Conservation (phyloP, 1,140 invertebrate genomes). For the Leptopilina boulardi region DNA sequence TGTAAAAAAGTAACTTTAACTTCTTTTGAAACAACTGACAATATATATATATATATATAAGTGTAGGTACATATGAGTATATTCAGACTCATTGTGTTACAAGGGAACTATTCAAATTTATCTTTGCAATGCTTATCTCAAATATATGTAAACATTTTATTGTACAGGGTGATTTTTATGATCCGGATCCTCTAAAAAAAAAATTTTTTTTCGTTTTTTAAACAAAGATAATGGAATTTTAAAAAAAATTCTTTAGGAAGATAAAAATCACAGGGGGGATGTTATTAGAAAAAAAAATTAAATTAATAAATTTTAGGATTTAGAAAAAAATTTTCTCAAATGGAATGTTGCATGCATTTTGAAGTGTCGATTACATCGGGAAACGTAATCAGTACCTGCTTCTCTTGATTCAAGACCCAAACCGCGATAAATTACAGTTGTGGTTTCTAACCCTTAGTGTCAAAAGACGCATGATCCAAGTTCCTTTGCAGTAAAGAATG, state of each 20-base stretch:
- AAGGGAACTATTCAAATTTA: neutral
- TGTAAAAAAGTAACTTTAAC: neutral
- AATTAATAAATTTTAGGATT: too few relatives aligned
- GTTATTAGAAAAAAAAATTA: too few relatives aligned
- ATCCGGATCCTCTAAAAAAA: too few relatives aligned
- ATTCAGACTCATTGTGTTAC: conserved; percentile 11
- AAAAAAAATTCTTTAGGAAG: too few relatives aligned
- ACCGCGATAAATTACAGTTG: conserved; percentile 13
- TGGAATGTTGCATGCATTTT: neutral
- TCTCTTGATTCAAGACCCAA: neutral
- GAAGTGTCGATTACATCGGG: conserved; percentile 7
- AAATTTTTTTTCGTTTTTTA: too few relatives aligned
- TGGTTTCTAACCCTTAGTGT: conserved; percentile 10
- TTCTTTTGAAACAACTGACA: neutral
- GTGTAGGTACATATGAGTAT: conserved; percentile 27
- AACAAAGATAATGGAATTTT: too few relatives aligned
- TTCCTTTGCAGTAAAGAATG: neutral
- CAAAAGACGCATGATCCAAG: neutral
- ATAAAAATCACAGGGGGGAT: too few relatives aligned
- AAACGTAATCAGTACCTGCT: conserved; percentile 14
- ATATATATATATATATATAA: too few relatives aligned
- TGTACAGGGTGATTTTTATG: too few relatives aligned
- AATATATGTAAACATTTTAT: too few relatives aligned
- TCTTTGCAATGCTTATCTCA: neutral
- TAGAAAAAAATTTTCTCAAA: neutral